Conservation (phyloP, 2,888 invertebrate species). For the Erynnis tages region DNA sequence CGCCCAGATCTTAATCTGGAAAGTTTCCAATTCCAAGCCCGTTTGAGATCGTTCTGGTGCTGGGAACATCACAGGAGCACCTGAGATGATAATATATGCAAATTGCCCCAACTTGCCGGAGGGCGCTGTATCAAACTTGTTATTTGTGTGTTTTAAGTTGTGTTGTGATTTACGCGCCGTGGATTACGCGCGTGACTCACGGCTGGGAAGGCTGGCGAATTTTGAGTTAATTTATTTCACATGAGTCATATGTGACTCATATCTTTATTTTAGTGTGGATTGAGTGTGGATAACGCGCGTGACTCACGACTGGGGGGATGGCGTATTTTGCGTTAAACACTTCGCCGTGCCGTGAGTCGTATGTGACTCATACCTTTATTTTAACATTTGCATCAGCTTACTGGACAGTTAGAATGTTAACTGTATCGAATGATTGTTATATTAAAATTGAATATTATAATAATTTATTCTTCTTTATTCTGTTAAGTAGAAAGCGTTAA, state of each 20-base stretch:
- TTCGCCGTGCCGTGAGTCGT: no score
- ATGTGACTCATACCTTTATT: no score
- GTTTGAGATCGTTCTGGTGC: slow-evolving; percentile 21
- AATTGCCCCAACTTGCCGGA: slow-evolving; percentile 69
- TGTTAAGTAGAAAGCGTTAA: no score
- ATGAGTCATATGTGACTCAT: no score
- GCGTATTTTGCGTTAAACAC: background rate
- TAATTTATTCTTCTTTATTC: no score
- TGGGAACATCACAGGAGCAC: slow-evolving; percentile 44
- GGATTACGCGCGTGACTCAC: slow-evolving; percentile 50
- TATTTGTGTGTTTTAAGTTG: slow-evolving; percentile 78
- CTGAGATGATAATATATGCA: slow-evolving; percentile 81
- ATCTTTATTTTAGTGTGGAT: no score
- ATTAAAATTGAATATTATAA: no score
- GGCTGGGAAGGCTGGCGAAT: slow-evolving; percentile 11
- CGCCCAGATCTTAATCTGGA: slow-evolving; percentile 20
- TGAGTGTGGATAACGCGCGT: slow-evolving; percentile 49
- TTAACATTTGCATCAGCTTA: no score
- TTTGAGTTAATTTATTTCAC: background rate
- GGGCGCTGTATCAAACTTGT: slow-evolving; percentile 77
- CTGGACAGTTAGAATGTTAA: no score
- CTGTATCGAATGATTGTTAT: no score
- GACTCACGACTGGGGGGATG: slow-evolving; percentile 37
- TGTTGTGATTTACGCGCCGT: slow-evolving; percentile 63
- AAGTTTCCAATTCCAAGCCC: slow-evolving; percentile 24